These are phyloP conservation scores for Euglossa dilemma DNA, from an alignment of 1,140 invertebrate genomes.

Conservation along the genomic window DNA sequence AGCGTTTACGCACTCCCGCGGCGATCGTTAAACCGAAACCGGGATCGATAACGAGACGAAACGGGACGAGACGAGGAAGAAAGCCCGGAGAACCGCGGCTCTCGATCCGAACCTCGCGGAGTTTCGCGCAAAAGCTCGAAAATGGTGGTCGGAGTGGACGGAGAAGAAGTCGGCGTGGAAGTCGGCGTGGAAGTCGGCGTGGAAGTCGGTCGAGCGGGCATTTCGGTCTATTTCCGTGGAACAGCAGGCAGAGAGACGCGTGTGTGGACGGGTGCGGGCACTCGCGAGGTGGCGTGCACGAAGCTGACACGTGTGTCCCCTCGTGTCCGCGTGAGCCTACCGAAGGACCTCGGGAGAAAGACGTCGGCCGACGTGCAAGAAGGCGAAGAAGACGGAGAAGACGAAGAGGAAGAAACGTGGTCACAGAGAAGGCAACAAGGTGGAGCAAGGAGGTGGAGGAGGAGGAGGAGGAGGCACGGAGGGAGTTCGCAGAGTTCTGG, in stretches of 20 bases:
- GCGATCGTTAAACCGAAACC: not conserved
- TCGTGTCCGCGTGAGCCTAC: conserved; percentile 51
- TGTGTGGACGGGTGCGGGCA: not conserved
- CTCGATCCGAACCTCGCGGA: too few species aligned
- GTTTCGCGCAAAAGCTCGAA: not conserved
- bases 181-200: too few species aligned
- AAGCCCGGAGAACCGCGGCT: too few species aligned
- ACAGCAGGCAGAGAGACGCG: not conserved
- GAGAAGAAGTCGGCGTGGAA: too few species aligned
- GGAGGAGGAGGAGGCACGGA: conserved; percentile 66
- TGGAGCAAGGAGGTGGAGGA: conserved; percentile 30
- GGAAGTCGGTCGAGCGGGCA: not conserved
- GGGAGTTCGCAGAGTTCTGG: conserved; percentile 81
- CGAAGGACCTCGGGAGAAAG: conserved; percentile 52
- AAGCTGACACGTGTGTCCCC: conserved; percentile 55
- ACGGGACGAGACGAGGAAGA: not conserved
- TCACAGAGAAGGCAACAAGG: conserved; percentile 53
- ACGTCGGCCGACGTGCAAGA: too few species aligned
- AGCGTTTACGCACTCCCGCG: not conserved
- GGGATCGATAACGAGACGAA: too few species aligned
- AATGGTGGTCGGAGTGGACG: too few species aligned
- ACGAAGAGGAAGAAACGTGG: conserved; percentile 57
- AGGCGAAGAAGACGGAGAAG: too few species aligned
- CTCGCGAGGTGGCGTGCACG: conserved; percentile 10
- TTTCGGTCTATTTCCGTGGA: conserved; percentile 17